Conservation (phyloP, 2,888 invertebrate species). For the Drosophila acutilabella region DNA sequence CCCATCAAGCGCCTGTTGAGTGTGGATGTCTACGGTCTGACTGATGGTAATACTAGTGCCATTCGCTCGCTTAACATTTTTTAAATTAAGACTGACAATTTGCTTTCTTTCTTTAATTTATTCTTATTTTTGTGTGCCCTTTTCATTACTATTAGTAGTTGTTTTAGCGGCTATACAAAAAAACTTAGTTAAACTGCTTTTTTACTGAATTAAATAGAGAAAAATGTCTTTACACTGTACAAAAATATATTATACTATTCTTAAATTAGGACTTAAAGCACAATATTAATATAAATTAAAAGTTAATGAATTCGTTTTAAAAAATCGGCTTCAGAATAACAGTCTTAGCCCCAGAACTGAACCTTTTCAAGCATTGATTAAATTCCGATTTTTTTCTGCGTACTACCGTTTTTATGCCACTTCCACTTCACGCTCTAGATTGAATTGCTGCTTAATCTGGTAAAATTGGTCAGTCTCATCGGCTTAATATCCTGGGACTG, state of each 20-base stretch:
- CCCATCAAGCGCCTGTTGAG: background rate
- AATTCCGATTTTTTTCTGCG: too few species aligned
- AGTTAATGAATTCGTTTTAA: too few species aligned
- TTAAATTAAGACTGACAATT: constrained; percentile 22
- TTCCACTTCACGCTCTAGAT: background rate
- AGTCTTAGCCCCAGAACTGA: too few species aligned
- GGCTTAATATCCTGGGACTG: background rate
- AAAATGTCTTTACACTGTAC: too few species aligned
- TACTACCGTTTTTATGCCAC: too few species aligned
- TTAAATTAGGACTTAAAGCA: too few species aligned
- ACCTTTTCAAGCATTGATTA: too few species aligned
- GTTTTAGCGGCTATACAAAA: background rate
- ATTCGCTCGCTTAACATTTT: background rate
- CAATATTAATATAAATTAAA: too few species aligned
- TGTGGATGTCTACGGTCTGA: constrained; percentile 3
- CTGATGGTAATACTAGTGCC: constrained; percentile 23
- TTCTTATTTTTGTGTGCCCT: background rate
- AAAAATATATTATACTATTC: too few species aligned
- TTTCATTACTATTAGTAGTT: background rate
- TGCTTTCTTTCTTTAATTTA: background rate
- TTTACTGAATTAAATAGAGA: too few species aligned
- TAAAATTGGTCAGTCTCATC: background rate
- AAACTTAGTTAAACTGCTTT: background rate
- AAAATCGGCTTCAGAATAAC: too few species aligned
- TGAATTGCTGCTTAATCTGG: background rate